Evolutionary conservation across 2,888 invertebrate genomes (phyloP), one percentile per base, ranked within the genome.

Genomic region (Harmothoe impar): DNA sequence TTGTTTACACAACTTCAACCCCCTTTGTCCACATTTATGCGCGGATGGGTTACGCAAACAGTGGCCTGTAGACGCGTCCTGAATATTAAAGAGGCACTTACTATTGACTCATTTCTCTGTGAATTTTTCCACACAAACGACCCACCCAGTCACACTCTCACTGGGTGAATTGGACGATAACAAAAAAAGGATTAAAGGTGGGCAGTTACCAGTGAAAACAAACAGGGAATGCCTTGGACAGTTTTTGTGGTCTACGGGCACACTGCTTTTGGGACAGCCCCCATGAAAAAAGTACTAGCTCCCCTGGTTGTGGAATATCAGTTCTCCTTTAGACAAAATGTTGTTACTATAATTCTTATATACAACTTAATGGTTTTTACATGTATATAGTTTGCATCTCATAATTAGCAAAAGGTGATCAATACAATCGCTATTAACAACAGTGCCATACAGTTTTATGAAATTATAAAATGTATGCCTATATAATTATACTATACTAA

Each of bases 1-100:
- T 17, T 81, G 81, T 81, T 81, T 33, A 25, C 81, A 15, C 43
- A 43, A 3, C 35, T 25, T 81, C 35, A 43, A 20, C 33, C 0
- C 35, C 20, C 81, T 81, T 81, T 81, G 81, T 81, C 23, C 81
- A 33, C 33, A 5, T 35, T 81, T 35, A 33, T 33, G 35, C 33
- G 0, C 43, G 81, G 35, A 43, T n/a, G 81, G 23, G 35, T 33
- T 81, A 25, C 23, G 81, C 81, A 81, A 81, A 81, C 81, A 81
- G n/a, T n/a, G 3, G 15, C 10, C 5, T 20, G 17, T 15, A 81
- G 33, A 33, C 20, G 81, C 3, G 81, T 0, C 3, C 81, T 81
- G 81, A 81, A 81, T 81, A 81, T 81, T 81, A 81, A 81, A 35
- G 17, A 12, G 20, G 33, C 81, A 7, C 25, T n/a, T 23, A 7